Base-by-base conservation (phyloP, 2,888 invertebrate genomes). In the Acleris emargana region DNA sequence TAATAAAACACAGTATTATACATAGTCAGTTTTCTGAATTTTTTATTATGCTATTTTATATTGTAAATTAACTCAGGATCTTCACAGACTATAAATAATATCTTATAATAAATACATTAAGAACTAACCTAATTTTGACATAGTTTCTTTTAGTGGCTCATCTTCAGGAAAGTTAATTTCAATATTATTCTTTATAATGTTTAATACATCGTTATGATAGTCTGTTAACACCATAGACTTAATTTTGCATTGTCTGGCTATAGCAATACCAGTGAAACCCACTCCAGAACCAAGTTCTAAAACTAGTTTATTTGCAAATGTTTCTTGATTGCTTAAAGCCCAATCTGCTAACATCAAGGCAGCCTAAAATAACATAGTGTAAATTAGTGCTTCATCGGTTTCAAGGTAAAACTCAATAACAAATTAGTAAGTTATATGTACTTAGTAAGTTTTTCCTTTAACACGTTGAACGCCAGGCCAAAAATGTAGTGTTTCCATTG, bases 211-310 rank as follows among this genome's bases (percentile, higher is more conserved):
- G 0, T 83, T 76, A 77, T 96, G 96, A 74, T 95, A 95, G 81
- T 97, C 97, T 17, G 95, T 95, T 58, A 97, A 92, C 60, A 93
- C 86, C 53, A 96, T 89, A 55, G 90, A 83, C 60, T 88, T 83
- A 1, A 94, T 93, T 32, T 83, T 68, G 76, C 95, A 95, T 55
- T 86, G 78, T 62, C 93, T 93, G 32, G 93, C 87, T 45, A 95
- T 83, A 4, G 94, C 87, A 45, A 97, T 89, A 18, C 97, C 96
- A 45, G 95, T 93, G 60, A 97, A 91, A 0, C 97, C 97, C 18
- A 95, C 93, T 28, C 97, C 97, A 13, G 96, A 95, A 13, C 97
- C 97, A 5, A 97, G 86, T 88, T 97, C 97, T 5, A 97, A 74
- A 5, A 97, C 77, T 52, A 81, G 87, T 84, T 95, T 96, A 11